A percentile compares a stretch with the other conserved stretches of the same genome.
These are phyloP conservation scores for Globicephala melas DNA, from an alignment of 2,113 vertebrate genomes.

Conservation along the genomic window DNA sequence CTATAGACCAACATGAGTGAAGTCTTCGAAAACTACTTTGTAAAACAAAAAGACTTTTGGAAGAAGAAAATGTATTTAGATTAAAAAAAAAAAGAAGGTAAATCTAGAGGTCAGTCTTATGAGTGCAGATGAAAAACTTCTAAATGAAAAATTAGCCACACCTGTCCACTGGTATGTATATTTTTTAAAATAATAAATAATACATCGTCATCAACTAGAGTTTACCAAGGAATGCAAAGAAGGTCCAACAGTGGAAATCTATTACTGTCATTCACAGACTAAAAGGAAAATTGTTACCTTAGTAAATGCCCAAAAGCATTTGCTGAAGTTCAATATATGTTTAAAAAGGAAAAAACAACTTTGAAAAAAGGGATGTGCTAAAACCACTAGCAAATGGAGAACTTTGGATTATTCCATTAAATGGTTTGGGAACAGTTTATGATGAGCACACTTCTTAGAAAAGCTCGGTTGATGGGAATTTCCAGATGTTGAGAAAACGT, in stretches of 20 bases:
- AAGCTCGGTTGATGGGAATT: not conserved
- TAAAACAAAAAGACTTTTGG: not conserved
- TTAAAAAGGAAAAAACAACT: not conserved
- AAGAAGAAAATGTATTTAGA: not conserved
- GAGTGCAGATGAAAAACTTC: not conserved
- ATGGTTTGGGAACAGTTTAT: not conserved
- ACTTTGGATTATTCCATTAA: not conserved
- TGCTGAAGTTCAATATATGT: not conserved
- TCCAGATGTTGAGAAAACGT: not conserved
- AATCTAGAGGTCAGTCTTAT: not conserved
- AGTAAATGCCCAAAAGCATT: slow-evolving; percentile 5
- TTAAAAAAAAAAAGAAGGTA: not conserved
- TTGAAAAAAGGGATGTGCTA: not conserved
- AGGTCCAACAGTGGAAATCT: not conserved
- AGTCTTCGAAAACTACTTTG: not conserved
- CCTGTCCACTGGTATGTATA: not conserved
- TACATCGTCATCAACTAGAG: not conserved
- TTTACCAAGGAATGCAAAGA: not conserved
- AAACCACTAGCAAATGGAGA: not conserved
- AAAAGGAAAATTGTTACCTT: not conserved
- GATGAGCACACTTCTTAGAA: not conserved
- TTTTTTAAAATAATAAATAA: not conserved
- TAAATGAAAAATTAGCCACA: not conserved
- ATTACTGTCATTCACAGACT: not conserved
- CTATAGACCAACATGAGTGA: not conserved